phyloP scores from a whole-genome alignment of 2,888 invertebrate species.

The Eulithis testata region DNA sequence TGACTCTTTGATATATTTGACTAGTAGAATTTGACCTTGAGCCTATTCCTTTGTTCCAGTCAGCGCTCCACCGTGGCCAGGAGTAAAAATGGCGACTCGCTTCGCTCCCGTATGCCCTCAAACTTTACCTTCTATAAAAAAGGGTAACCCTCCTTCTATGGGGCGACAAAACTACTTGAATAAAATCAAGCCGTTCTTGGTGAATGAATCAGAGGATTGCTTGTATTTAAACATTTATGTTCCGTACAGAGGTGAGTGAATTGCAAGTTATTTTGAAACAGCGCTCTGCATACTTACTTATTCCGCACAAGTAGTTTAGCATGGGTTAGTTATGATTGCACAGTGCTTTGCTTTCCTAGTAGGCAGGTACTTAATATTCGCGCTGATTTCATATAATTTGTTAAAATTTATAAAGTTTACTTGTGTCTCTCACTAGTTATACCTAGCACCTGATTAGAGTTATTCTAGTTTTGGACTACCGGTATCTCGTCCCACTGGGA shows the following conservation, averaged over 20 bases:
- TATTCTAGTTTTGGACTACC: too few relatives aligned
- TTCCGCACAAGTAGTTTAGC: too few relatives aligned
- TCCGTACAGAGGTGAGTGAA: conserved; percentile 91
- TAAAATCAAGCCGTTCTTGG: conserved; percentile 88
- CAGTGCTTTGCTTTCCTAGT: too few relatives aligned
- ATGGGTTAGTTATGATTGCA: too few relatives aligned
- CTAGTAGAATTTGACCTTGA: too few relatives aligned
- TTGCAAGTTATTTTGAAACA: not conserved
- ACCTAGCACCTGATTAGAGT: too few relatives aligned
- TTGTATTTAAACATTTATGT: conserved; percentile 96
- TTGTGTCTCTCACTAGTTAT: too few relatives aligned
- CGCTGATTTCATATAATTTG: too few relatives aligned
- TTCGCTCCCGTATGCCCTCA: conserved; percentile 95
- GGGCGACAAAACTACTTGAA: conserved; percentile 89
- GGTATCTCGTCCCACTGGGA: too few relatives aligned
- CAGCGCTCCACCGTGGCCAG: conserved; percentile 92
- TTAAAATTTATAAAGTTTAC: too few relatives aligned
- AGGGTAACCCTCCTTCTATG: conserved; percentile 85
- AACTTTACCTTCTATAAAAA: conserved; percentile 87
- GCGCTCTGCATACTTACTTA: not conserved
- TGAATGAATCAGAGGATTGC: conserved; percentile 93
- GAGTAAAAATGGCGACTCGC: conserved; percentile 87
- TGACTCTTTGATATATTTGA: too few relatives aligned
- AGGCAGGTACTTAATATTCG: too few relatives aligned
- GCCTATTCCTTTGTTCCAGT: conserved; percentile 69